Evolutionary conservation across 2,113 vertebrate species (phyloP).

Genomic region (Mirounga angustirostris): DNA sequence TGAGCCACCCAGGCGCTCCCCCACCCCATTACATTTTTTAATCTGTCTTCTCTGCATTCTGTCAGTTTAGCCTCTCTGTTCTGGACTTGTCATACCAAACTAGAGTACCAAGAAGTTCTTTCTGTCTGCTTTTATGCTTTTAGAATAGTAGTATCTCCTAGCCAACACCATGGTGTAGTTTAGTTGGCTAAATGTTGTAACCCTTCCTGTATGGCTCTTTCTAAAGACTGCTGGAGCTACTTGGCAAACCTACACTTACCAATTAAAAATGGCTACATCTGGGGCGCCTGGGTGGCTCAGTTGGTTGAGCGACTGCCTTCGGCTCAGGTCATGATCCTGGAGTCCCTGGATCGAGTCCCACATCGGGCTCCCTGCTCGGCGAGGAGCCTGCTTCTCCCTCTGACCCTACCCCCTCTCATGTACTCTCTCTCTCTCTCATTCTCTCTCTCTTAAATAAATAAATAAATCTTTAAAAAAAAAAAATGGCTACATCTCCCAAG

Average conservation of each 20-base stretch:
- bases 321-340: too few relatives aligned
- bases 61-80: background rate
- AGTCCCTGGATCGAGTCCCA: too few relatives aligned
- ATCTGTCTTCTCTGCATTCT: background rate
- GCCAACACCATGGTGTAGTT: background rate
- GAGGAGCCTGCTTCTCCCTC: too few relatives aligned
- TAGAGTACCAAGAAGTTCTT: constrained; percentile 4
- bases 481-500: constrained; percentile 15
- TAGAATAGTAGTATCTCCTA: background rate
- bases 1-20: too few relatives aligned
- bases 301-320: too few relatives aligned
- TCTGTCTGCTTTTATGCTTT: constrained; percentile 38
- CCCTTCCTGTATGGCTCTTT: constrained; percentile 11
- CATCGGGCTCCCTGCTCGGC: too few relatives aligned
- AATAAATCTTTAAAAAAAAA: background rate
- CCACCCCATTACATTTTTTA: background rate
- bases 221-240: constrained; percentile 27
- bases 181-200: background rate
- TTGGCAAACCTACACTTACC: background rate
- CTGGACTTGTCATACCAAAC: background rate
- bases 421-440: too few relatives aligned
- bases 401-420: too few relatives aligned
- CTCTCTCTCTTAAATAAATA: too few relatives aligned
- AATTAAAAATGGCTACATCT: constrained; percentile 32
- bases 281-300: too few relatives aligned